Evolutionary conservation across 2,113 vertebrate genomes (phyloP).

Genomic region (Psilopogon haemacephalus): DNA sequence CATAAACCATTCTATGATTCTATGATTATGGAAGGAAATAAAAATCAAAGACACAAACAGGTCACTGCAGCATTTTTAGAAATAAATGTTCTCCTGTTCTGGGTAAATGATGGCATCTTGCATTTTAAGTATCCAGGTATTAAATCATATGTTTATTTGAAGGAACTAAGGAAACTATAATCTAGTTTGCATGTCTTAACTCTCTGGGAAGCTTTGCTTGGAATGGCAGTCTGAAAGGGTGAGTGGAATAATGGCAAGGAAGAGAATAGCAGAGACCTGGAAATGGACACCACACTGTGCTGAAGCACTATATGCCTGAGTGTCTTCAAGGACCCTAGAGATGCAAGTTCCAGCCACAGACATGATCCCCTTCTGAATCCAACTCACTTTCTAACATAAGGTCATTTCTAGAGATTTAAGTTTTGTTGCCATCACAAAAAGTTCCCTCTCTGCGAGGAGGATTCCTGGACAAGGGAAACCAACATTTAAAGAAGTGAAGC

Average conservation of each 20-base stretch:
- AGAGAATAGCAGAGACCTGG: background rate
- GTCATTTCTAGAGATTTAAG: background rate
- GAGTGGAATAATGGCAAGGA: background rate
- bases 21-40: background rate
- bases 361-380: background rate
- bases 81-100: fast-evolving
- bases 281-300: fast-evolving
- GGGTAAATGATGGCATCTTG: background rate
- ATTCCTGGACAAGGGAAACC: background rate
- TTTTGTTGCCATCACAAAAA: background rate
- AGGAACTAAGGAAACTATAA: background rate
- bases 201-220: background rate
- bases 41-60: background rate
- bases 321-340: background rate
- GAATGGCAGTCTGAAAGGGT: background rate
- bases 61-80: background rate
- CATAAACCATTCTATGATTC: no score
- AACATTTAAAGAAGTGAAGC: background rate
- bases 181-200: background rate
- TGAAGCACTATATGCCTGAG: background rate
- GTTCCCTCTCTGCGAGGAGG: background rate
- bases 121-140: background rate
- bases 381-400: background rate
- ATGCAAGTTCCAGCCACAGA: background rate
- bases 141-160: background rate